phyloP scores from a whole-genome alignment of 2,888 invertebrate genomes.

The Gerosis bhagava region DNA sequence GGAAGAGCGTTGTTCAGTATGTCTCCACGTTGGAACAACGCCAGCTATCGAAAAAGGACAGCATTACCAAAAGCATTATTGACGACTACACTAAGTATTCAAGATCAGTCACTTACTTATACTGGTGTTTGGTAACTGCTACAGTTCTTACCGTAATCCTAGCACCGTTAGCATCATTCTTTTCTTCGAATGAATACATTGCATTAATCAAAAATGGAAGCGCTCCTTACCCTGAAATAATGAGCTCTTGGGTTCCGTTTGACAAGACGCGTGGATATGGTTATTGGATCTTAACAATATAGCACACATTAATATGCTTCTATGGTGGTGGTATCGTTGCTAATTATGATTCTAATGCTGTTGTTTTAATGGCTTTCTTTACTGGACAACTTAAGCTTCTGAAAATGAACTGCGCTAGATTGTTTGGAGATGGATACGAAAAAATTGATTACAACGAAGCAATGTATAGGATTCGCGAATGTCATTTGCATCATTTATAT shows the following conservation, averaged over 20 bases:
- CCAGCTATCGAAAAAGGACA: constrained; percentile 46
- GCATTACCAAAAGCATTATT: constrained; percentile 41
- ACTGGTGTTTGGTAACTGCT: constrained; percentile 54
- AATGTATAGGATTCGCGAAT: constrained; percentile 48
- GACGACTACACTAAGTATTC: constrained; percentile 56
- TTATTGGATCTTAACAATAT: constrained; percentile 48
- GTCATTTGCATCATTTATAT: constrained; percentile 53
- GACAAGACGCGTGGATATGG: constrained; percentile 54
- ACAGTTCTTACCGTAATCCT: constrained; percentile 57
- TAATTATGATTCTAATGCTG: constrained; percentile 62
- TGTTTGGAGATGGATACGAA: constrained; percentile 47
- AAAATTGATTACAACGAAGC: constrained; percentile 40
- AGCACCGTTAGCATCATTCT: constrained; percentile 51
- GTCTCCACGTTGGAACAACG: constrained; percentile 50
- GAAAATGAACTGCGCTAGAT: constrained; percentile 48
- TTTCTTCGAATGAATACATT: constrained; percentile 44
- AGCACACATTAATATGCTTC: constrained; percentile 54
- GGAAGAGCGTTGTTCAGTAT: constrained; percentile 52
- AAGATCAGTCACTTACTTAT: constrained; percentile 55
- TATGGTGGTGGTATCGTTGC: constrained; percentile 68
- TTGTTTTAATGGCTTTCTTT: constrained; percentile 66
- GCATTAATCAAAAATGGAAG: constrained; percentile 45
- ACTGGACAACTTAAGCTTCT: constrained; percentile 62
- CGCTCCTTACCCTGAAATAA: constrained; percentile 58
- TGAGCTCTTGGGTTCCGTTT: constrained; percentile 68